Evolutionary conservation across 2,888 invertebrate genomes (phyloP).

Genomic region (Xanthostigma xanthostigma): DNA sequence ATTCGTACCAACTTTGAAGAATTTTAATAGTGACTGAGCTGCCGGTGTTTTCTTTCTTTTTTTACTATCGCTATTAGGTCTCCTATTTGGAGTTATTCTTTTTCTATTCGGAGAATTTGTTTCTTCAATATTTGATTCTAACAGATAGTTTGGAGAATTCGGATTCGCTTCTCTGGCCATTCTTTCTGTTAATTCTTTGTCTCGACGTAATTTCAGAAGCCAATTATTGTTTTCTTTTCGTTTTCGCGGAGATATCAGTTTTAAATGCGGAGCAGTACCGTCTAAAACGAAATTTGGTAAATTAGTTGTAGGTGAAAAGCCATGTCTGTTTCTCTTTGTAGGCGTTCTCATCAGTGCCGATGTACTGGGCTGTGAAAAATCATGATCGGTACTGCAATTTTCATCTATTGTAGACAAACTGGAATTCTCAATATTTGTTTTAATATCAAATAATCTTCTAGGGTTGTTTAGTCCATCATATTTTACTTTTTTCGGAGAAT

Average conservation of each 20-base stretch:
- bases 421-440: too few relatives aligned
- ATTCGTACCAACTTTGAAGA: slow-evolving; percentile 20
- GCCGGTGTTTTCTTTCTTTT: slow-evolving; percentile 1
- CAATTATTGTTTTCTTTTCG: slow-evolving; percentile 52
- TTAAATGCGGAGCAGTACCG: slow-evolving; percentile 62
- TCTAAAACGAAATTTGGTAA: slow-evolving; percentile 63
- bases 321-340: slow-evolving; percentile 20
- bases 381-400: slow-evolving; percentile 3
- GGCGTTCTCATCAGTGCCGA: slow-evolving; percentile 34
- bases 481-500: too few relatives aligned
- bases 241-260: slow-evolving; percentile 52
- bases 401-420: not conserved
- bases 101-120: slow-evolving; percentile 9
- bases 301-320: slow-evolving; percentile 47
- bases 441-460: too few relatives aligned
- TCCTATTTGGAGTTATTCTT: slow-evolving; percentile 2
- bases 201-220: slow-evolving; percentile 49
- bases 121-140: slow-evolving; percentile 14
- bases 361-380: slow-evolving; percentile 27
- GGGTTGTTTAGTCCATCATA: too few relatives aligned
- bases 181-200: slow-evolving; percentile 26
- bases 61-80: slow-evolving; percentile 12
- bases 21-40: slow-evolving; percentile 17
- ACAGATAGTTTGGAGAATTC: slow-evolving; percentile 19
- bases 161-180: slow-evolving; percentile 17